Conservation (phyloP, 2,888 invertebrate species). For the Rapana venosa region DNA sequence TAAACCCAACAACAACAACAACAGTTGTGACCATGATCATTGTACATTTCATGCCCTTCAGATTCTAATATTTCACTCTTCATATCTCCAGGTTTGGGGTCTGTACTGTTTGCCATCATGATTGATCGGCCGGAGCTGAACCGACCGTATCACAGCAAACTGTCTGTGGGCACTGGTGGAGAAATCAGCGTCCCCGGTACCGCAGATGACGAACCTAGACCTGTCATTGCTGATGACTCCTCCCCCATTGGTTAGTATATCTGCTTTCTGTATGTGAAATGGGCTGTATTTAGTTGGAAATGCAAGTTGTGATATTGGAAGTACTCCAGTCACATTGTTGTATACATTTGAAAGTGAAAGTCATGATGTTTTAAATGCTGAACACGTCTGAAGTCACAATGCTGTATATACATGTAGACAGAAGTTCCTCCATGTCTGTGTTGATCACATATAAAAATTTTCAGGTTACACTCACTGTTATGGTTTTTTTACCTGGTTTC, state of each 20-base stretch:
- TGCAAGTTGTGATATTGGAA: too few species aligned
- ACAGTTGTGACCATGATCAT: neutral
- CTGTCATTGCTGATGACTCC: constrained; percentile 69
- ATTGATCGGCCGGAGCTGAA: constrained; percentile 88
- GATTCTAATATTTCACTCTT: neutral
- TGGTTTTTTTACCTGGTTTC: constrained; percentile 34
- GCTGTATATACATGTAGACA: too few species aligned
- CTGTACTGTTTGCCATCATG: constrained; percentile 93
- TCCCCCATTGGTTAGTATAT: constrained; percentile 23
- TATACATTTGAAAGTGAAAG: too few species aligned
- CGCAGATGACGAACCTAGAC: constrained; percentile 65
- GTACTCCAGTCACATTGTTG: too few species aligned
- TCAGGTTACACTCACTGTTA: too few species aligned
- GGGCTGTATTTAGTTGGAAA: too few species aligned
- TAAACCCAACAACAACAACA: too few species aligned
- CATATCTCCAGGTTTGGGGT: constrained; percentile 82
- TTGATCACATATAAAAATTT: too few species aligned
- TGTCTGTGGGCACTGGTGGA: constrained; percentile 45
- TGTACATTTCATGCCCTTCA: neutral
- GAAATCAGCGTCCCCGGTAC: constrained; percentile 88
- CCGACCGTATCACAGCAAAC: constrained; percentile 59
- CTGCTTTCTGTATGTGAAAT: neutral
- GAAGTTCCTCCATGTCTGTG: too few species aligned
- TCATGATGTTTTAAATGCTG: too few species aligned
- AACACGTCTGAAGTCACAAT: too few species aligned